Evolutionary conservation across 2,888 invertebrate genomes (phyloP).

Genomic region (Orchestes rusci): DNA sequence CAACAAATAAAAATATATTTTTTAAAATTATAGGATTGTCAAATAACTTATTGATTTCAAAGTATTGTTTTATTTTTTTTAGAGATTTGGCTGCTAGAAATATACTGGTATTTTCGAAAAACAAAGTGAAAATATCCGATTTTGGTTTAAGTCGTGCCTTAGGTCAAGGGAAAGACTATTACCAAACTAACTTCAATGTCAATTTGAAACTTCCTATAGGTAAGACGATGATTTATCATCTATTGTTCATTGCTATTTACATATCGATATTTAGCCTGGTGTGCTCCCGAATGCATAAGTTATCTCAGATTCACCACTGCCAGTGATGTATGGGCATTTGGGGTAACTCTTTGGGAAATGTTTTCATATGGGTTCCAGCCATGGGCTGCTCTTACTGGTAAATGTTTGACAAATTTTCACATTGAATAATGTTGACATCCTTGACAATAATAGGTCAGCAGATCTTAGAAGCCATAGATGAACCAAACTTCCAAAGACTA

Average conservation of each 20-base stretch:
- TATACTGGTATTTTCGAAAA: conserved; percentile 93
- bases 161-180: conserved; percentile 97
- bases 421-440: conserved; percentile 63
- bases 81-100: conserved; percentile 96
- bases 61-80: conserved; percentile 37
- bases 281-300: conserved; percentile 96
- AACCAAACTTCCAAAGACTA: conserved; percentile 81
- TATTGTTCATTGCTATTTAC: neutral
- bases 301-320: conserved; percentile 93
- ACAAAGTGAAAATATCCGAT: conserved; percentile 97
- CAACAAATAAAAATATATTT: no score
- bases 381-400: conserved; percentile 85
- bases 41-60: no score
- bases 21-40: no score
- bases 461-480: conserved; percentile 92
- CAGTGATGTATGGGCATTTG: conserved; percentile 98
- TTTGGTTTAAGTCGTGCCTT: conserved; percentile 93
- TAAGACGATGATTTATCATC: no score
- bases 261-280: conserved; percentile 72
- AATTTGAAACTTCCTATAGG: conserved; percentile 96
- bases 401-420: conserved; percentile 42
- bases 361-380: conserved; percentile 98
- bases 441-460: conserved; percentile 59
- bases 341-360: conserved; percentile 96
- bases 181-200: conserved; percentile 96